Conservation (phyloP, 2,888 invertebrate genomes). For the Drosophila kanekoi region DNA sequence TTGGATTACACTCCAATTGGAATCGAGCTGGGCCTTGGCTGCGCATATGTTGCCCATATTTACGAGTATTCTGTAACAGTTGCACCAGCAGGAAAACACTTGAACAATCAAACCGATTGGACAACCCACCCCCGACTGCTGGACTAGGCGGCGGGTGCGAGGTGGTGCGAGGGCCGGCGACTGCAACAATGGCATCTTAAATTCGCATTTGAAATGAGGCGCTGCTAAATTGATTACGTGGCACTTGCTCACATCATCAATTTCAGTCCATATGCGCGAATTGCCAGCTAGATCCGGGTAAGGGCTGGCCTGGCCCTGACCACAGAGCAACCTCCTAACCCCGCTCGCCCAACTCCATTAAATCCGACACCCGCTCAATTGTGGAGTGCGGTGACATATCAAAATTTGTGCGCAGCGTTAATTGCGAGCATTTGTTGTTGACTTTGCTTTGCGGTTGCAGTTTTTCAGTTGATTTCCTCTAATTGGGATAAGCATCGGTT, state of each 20-base stretch:
- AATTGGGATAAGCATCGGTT: constrained; percentile 63
- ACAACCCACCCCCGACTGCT: constrained; percentile 20
- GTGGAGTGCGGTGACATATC: constrained; percentile 33
- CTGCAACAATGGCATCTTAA: constrained; percentile 75
- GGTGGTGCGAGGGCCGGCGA: constrained; percentile 14
- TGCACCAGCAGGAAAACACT: no score
- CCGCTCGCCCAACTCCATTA: constrained; percentile 6
- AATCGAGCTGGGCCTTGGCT: constrained; percentile 23
- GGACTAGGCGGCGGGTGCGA: background rate
- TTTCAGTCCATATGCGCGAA: constrained; percentile 74
- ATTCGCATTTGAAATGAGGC: constrained; percentile 75
- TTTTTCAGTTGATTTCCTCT: constrained; percentile 58
- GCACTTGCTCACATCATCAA: constrained; percentile 79
- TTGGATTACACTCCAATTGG: constrained; percentile 2
- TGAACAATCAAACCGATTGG: constrained; percentile 17
- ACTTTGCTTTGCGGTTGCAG: constrained; percentile 50
- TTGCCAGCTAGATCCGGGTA: constrained; percentile 43
- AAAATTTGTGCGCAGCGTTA: constrained; percentile 65
- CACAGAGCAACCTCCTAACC: constrained; percentile 30
- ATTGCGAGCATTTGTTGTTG: constrained; percentile 79
- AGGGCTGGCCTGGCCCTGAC: constrained; percentile 29
- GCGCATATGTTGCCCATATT: constrained; percentile 63
- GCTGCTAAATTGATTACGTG: constrained; percentile 76
- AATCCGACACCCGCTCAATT: background rate
- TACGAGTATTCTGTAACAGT: constrained; percentile 17